Evolutionary conservation across 2,888 invertebrate species (phyloP).

Genomic region (Perizoma affinitatum): DNA sequence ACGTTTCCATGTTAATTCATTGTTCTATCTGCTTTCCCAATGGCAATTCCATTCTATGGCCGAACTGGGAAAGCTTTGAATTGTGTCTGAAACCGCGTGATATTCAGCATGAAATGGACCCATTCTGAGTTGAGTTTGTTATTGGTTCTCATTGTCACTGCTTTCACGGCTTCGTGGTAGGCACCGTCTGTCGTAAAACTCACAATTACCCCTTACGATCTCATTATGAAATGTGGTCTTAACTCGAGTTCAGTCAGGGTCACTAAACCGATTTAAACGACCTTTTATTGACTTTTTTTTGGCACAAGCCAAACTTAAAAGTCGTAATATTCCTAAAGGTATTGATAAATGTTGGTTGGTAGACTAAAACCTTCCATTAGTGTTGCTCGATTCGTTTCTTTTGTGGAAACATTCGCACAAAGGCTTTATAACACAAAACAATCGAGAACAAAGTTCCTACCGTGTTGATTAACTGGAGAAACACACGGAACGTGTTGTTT

Average conservation of each 20-base stretch:
- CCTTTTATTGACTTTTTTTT: slow-evolving; percentile 1
- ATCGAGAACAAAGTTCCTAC: slow-evolving; percentile 29
- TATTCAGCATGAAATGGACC: slow-evolving; percentile 43
- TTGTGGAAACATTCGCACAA: slow-evolving; percentile 26
- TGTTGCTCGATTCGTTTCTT: slow-evolving; percentile 24
- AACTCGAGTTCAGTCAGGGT: no score
- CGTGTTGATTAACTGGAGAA: slow-evolving; percentile 26
- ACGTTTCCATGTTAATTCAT: slow-evolving; percentile 24
- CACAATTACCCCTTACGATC: slow-evolving; percentile 21
- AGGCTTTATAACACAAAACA: slow-evolving; percentile 23
- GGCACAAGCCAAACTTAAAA: slow-evolving; percentile 8
- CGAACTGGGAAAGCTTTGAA: slow-evolving; percentile 26
- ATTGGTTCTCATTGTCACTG: slow-evolving; percentile 24
- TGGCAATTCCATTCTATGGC: slow-evolving; percentile 23
- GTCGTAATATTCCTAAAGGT: slow-evolving; percentile 5
- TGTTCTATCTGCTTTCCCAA: slow-evolving; percentile 22
- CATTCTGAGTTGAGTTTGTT: slow-evolving; percentile 34
- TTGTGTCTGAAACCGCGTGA: slow-evolving; percentile 24
- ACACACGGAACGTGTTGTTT: slow-evolving; percentile 19
- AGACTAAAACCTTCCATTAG: neutral
- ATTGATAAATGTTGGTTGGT: slow-evolving; percentile 16
- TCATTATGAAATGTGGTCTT: neutral
- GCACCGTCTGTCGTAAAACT: slow-evolving; percentile 26
- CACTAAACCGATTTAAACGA: no score
- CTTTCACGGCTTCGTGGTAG: slow-evolving; percentile 22